phyloP scores from a whole-genome alignment of 2,888 invertebrate species.

The Drosophila birchii region DNA sequence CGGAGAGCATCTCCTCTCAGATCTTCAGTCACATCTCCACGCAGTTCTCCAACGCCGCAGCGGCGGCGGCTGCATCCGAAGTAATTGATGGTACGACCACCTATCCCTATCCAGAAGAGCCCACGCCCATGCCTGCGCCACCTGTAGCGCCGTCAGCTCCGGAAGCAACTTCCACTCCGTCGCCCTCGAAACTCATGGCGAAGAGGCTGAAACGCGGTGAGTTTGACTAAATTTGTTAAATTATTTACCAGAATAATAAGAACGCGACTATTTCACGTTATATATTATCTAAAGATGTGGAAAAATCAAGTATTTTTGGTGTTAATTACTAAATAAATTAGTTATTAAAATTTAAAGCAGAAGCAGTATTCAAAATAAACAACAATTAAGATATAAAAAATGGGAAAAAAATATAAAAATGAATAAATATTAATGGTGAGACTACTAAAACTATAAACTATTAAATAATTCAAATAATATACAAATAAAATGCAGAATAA shows the following conservation, averaged over 20 bases:
- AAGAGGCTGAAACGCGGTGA: slow-evolving; percentile 80
- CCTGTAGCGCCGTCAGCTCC: slow-evolving; percentile 17
- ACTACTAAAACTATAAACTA: not conserved
- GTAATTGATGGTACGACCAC: slow-evolving; percentile 77
- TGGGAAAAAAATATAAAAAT: too few relatives aligned
- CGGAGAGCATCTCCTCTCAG: slow-evolving; percentile 83
- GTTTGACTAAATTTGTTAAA: slow-evolving; percentile 24
- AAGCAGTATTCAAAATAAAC: not conserved
- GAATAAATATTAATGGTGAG: not conserved
- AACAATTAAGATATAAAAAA: not conserved
- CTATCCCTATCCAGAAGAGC: slow-evolving; percentile 55
- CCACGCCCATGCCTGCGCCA: slow-evolving; percentile 30
- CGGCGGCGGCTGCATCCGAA: slow-evolving; percentile 76
- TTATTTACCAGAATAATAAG: not conserved
- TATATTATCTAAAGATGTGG: not conserved
- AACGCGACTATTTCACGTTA: not conserved
- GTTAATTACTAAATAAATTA: not conserved
- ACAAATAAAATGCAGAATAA: not conserved
- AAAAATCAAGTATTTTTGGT: not conserved
- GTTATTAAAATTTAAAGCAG: too few relatives aligned
- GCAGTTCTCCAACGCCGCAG: slow-evolving; percentile 80
- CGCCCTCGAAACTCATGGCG: slow-evolving; percentile 28
- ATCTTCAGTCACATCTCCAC: slow-evolving; percentile 81
- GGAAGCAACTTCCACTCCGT: slow-evolving; percentile 33
- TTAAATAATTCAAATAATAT: not conserved